Conservation (phyloP, 2,888 invertebrate species). For the Netelia virgata region DNA sequence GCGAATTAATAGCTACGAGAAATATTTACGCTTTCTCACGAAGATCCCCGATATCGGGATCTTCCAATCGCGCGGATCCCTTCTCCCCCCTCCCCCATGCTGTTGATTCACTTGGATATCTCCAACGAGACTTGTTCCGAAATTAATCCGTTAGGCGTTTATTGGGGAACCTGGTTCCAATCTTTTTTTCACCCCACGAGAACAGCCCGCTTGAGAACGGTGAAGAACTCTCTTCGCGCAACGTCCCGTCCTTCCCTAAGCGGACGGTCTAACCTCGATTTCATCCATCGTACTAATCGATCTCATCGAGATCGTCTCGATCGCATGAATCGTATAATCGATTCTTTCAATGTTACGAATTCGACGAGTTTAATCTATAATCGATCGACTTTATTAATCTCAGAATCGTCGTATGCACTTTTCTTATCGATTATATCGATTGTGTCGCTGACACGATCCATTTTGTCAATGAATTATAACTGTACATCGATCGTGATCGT, state of each 20-base stretch:
- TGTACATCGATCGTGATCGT: too few species aligned
- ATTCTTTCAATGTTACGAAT: too few species aligned
- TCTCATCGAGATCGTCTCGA: too few species aligned
- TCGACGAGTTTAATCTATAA: too few species aligned
- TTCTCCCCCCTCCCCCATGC: neutral
- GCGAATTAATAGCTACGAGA: conserved; percentile 77
- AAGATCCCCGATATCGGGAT: conserved; percentile 56
- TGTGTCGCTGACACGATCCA: too few species aligned
- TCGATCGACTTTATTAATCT: too few species aligned
- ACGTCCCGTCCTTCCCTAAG: conserved; percentile 29
- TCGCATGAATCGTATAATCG: too few species aligned
- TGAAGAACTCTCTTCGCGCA: conserved; percentile 34
- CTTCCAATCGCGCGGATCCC: conserved; percentile 41
- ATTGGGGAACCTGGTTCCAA: conserved; percentile 35
- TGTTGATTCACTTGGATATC: conserved; percentile 2
- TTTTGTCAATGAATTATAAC: too few species aligned
- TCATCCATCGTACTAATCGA: too few species aligned
- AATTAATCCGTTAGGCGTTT: conserved; percentile 62
- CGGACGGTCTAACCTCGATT: neutral
- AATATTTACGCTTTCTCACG: conserved; percentile 77
- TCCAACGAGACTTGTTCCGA: conserved; percentile 56
- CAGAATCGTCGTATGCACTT: too few species aligned
- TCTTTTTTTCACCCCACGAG: neutral
- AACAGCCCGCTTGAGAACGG: conserved; percentile 14
- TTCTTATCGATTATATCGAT: too few species aligned